phyloP scores from a whole-genome alignment of 2,888 invertebrate genomes.

The Candidula unifasciata region DNA sequence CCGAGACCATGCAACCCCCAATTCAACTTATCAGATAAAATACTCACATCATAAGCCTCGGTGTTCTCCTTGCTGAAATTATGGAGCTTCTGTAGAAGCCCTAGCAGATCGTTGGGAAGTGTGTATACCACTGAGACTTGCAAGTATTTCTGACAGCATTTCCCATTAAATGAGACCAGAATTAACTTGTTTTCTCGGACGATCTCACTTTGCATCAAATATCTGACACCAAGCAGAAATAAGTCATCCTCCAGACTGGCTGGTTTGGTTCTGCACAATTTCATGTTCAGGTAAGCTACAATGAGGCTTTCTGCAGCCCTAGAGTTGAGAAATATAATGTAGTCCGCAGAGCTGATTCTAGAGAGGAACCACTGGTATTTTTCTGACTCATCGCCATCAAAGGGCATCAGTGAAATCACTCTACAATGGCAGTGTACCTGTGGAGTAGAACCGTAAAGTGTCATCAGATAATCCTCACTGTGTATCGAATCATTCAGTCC shows the following conservation, averaged over 20 bases:
- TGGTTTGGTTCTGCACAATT: neutral
- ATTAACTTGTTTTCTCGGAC: neutral
- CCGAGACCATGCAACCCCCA: no score
- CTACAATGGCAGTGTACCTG: slow-evolving; percentile 40
- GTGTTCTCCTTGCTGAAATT: neutral
- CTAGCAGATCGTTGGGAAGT: slow-evolving; percentile 9
- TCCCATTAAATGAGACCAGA: slow-evolving; percentile 16
- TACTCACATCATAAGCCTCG: slow-evolving; percentile 20
- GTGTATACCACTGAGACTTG: neutral
- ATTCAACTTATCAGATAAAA: neutral
- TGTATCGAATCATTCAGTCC: no score
- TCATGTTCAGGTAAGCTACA: neutral
- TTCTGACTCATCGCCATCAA: neutral
- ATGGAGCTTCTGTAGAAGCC: slow-evolving; percentile 26
- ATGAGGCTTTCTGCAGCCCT: slow-evolving; percentile 24
- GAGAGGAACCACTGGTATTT: slow-evolving; percentile 14
- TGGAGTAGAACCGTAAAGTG: no score
- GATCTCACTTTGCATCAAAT: neutral
- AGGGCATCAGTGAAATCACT: neutral
- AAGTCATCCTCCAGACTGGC: neutral
- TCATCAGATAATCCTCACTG: no score
- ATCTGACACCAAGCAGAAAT: neutral
- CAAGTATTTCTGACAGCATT: slow-evolving; percentile 24
- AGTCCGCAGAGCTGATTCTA: slow-evolving; percentile 12
- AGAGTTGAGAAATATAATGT: slow-evolving; percentile 35